These are phyloP conservation scores for Meles meles DNA, from an alignment of 2,113 vertebrate genomes.

Conservation along the genomic window DNA sequence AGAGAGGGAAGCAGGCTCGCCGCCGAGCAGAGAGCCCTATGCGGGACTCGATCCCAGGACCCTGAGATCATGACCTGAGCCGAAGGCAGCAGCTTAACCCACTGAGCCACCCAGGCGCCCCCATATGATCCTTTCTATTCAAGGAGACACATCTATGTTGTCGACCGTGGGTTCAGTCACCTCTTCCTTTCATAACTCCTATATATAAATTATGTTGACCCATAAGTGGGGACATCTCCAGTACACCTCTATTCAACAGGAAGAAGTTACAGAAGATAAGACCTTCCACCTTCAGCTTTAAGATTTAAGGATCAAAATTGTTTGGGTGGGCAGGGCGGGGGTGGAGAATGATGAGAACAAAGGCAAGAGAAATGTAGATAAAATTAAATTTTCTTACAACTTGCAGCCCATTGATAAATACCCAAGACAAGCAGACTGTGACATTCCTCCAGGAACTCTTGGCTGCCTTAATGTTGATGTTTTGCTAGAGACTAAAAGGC, in stretches of 20 bases:
- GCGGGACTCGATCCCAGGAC: no score
- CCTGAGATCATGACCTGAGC: no score
- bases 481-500: background rate
- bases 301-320: background rate
- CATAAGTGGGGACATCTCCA: background rate
- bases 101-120: no score
- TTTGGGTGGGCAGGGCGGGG: background rate
- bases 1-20: no score
- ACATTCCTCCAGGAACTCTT: background rate
- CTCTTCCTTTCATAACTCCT: background rate
- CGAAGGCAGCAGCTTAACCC: no score
- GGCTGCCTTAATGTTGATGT: background rate
- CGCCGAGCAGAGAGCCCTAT: no score
- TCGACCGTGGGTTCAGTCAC: background rate
- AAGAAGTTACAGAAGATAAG: background rate
- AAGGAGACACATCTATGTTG: background rate
- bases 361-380: background rate
- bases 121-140: background rate
- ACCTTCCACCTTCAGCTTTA: background rate
- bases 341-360: background rate
- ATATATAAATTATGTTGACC: background rate
- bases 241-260: background rate
- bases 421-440: background rate
- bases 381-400: background rate
- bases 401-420: background rate